phyloP scores from a whole-genome alignment of 2,888 invertebrate genomes.

The Polyommatus iphigenia region DNA sequence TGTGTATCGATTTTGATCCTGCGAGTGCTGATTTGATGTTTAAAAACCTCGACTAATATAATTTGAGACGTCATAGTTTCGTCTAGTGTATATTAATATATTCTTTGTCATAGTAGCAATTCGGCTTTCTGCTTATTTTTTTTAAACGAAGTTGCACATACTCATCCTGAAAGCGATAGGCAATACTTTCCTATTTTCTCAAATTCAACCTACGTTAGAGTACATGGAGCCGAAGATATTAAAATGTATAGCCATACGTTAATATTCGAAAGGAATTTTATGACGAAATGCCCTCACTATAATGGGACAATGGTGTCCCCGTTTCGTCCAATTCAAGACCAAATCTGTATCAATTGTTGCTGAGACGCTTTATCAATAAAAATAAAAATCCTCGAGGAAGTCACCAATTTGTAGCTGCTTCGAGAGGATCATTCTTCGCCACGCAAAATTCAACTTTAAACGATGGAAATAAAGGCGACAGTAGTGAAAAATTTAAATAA shows the following conservation, averaged over 20 bases:
- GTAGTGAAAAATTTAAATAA: conserved; percentile 20
- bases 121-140: too few relatives aligned
- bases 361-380: conserved; percentile 74
- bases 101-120: too few relatives aligned
- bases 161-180: too few relatives aligned
- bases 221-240: neutral
- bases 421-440: conserved; percentile 39
- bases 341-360: conserved; percentile 74
- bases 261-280: conserved; percentile 26
- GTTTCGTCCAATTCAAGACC: conserved; percentile 60
- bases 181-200: too few relatives aligned
- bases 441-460: conserved; percentile 38
- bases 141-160: too few relatives aligned
- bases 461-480: conserved; percentile 30
- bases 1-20: neutral
- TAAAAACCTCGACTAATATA: too few relatives aligned
- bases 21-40: neutral
- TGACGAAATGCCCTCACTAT: conserved; percentile 34
- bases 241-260: neutral
- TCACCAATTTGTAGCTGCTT: conserved; percentile 66
- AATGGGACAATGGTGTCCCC: conserved; percentile 41
- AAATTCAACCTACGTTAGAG: neutral
- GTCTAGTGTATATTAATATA: too few relatives aligned
- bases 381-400: conserved; percentile 76
- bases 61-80: too few relatives aligned